Conservation (phyloP, 2,888 invertebrate genomes). For the Ormyrus nitidulus region DNA sequence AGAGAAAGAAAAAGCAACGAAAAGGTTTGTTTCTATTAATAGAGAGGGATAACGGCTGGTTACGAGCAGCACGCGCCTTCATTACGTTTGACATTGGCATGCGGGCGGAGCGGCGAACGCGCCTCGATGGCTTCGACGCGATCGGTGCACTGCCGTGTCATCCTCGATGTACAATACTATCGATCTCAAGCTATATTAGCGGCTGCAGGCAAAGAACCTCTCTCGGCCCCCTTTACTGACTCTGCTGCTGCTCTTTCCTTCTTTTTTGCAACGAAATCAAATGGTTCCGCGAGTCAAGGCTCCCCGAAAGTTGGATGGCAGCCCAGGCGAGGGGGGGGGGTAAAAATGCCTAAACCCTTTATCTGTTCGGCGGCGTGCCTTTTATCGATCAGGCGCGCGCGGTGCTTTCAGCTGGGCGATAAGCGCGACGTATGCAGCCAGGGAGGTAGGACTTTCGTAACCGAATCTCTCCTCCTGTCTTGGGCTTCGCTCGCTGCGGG, state of each 20-base stretch:
- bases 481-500: slow-evolving; percentile 58
- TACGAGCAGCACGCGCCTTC: slow-evolving; percentile 8
- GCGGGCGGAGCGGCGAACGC: not conserved
- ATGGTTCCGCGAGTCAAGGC: too few species aligned
- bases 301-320: too few species aligned
- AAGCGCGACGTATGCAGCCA: too few species aligned
- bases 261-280: not conserved
- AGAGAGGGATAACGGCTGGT: not conserved
- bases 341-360: too few species aligned
- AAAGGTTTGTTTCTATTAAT: slow-evolving; percentile 11
- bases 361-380: too few species aligned
- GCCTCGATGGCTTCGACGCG: slow-evolving; percentile 19
- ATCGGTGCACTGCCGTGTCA: slow-evolving; percentile 43
- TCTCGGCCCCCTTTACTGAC: not conserved
- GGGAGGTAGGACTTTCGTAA: slow-evolving; percentile 45
- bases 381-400: too few species aligned
- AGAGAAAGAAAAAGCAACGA: not conserved
- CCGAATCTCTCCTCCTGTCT: slow-evolving; percentile 54
- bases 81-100: slow-evolving; percentile 50
- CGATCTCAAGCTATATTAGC: slow-evolving; percentile 35
- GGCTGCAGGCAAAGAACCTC: not conserved
- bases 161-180: slow-evolving; percentile 44
- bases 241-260: not conserved
- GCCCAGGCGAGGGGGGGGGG: too few species aligned
- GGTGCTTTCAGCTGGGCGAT: too few species aligned